Percentiles rank a stretch among this genome's conserved stretches.
phyloP scores from a whole-genome alignment of 1,140 invertebrate species.

The Glossosoma conforme region DNA sequence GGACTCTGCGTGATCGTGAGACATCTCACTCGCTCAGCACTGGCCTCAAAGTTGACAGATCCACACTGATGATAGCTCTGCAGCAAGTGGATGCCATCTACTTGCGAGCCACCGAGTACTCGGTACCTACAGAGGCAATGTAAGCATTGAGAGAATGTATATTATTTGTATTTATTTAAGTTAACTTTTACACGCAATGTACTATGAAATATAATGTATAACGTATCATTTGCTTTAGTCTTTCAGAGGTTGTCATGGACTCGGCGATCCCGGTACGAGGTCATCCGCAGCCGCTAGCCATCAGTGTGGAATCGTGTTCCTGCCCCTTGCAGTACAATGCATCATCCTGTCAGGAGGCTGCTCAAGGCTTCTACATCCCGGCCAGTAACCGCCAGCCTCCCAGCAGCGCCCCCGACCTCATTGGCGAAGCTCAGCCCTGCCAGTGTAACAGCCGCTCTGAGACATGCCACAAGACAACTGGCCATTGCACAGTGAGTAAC shows the following conservation, averaged over 20 bases:
- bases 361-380: constrained; percentile 68
- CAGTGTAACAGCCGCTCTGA: constrained; percentile 76
- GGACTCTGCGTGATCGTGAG: constrained; percentile 39
- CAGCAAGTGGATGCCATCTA: constrained; percentile 80
- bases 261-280: constrained; percentile 63
- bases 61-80: constrained; percentile 80
- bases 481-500: constrained; percentile 76
- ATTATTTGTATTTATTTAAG: too few relatives aligned
- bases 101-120: constrained; percentile 67
- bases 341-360: constrained; percentile 83
- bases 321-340: constrained; percentile 75
- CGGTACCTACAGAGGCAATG: constrained; percentile 59
- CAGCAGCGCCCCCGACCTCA: constrained; percentile 52
- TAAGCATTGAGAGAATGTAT: constrained; percentile 36
- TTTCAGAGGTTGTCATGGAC: constrained; percentile 77
- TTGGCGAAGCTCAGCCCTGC: constrained; percentile 78
- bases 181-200: too few relatives aligned
- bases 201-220: constrained; percentile 10
- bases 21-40: constrained; percentile 31
- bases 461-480: constrained; percentile 78
- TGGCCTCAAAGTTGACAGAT: constrained; percentile 52
- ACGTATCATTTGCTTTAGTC: constrained; percentile 42
- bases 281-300: constrained; percentile 61
- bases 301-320: constrained; percentile 84
- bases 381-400: constrained; percentile 32